phyloP scores from a whole-genome alignment of 2,797 vertebrate genomes.

The Enteromius radiatus region DNA sequence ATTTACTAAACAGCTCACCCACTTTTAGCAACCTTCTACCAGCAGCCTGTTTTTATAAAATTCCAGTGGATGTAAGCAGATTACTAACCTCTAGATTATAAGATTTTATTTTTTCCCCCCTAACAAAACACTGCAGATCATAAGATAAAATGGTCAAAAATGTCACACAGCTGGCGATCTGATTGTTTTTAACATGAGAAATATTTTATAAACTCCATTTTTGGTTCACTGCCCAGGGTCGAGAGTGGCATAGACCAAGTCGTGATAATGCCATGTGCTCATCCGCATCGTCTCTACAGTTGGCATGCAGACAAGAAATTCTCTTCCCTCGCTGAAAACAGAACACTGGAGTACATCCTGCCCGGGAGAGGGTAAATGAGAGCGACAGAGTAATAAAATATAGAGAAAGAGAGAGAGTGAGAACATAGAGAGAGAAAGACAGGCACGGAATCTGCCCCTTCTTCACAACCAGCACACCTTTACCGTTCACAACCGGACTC shows the following conservation, averaged over 20 bases:
- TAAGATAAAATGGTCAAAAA: conserved; percentile 3
- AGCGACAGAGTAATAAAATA: conserved; percentile 3
- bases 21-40: neutral
- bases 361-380: neutral
- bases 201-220: conserved; percentile 12
- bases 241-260: conserved; percentile 11
- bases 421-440: neutral
- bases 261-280: conserved; percentile 29
- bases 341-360: neutral
- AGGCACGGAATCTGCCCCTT: neutral
- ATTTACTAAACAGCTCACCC: neutral
- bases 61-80: conserved; percentile 1
- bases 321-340: conserved; percentile 1
- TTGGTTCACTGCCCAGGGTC: neutral
- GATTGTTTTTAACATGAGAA: neutral
- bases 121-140: neutral
- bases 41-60: neutral
- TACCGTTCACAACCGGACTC: neutral
- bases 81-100: conserved; percentile 14
- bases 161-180: neutral
- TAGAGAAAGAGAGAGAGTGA: conserved; percentile 5
- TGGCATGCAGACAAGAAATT: conserved; percentile 35
- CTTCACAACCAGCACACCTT: conserved; percentile 13
- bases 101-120: neutral
- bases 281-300: conserved; percentile 13